Conservation (phyloP, 2,888 invertebrate genomes). For the Glyphotaelius pellucidus region DNA sequence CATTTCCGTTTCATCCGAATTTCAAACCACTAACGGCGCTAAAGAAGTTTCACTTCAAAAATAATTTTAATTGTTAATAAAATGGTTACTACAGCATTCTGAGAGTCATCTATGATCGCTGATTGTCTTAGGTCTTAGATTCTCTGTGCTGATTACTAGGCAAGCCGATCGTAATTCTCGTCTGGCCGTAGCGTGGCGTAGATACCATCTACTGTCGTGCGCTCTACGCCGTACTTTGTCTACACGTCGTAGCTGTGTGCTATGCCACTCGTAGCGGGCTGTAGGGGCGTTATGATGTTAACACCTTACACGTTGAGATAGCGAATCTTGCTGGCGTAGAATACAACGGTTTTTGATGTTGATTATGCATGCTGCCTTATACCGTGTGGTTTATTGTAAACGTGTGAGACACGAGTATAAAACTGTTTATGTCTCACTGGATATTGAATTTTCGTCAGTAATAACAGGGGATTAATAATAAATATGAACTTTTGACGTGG, state of each 20-base stretch:
- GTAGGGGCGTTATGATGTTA: conserved; percentile 3
- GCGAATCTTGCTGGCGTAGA: not conserved
- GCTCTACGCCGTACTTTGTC: not conserved
- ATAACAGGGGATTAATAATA: not conserved
- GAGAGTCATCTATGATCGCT: not conserved
- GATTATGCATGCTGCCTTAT: not conserved
- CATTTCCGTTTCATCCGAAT: no score
- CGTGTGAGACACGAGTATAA: not conserved
- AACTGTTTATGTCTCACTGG: not conserved
- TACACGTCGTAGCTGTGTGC: not conserved
- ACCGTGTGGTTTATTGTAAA: not conserved
- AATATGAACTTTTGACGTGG: not conserved
- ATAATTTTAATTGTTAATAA: not conserved
- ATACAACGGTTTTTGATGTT: not conserved
- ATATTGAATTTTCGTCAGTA: not conserved
- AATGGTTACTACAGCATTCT: not conserved
- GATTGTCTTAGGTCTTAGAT: conserved; percentile 26
- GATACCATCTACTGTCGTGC: not conserved
- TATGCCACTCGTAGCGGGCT: not conserved
- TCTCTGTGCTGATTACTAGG: conserved; percentile 20
- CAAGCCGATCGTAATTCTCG: conserved; percentile 9
- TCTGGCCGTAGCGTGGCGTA: not conserved
- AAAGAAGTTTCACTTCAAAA: no score
- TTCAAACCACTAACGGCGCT: no score
- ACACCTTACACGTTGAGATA: not conserved